Conservation (phyloP, 2,797 vertebrate genomes). For the Gila robusta region DNA sequence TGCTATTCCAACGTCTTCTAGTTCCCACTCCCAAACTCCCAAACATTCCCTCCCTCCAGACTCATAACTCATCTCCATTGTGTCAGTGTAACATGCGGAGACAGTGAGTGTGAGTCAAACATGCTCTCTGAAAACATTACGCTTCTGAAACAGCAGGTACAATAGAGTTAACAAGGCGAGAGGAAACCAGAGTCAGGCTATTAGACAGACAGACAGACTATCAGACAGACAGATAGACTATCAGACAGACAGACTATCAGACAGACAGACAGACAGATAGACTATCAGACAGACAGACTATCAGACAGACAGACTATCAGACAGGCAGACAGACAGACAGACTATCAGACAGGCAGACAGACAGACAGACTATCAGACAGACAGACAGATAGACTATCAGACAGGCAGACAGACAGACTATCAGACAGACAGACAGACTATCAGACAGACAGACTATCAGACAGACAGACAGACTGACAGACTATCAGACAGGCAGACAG, state of each 20-base stretch:
- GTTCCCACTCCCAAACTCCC: too few species aligned
- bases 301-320: neutral
- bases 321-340: neutral
- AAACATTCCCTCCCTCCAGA: neutral
- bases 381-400: neutral
- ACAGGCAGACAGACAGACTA: too few species aligned
- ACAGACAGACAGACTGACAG: neutral
- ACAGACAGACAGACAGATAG: neutral
- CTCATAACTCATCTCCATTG: constrained; percentile 31
- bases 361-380: neutral
- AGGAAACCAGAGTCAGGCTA: neutral
- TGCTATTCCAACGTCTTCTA: neutral
- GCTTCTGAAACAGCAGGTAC: neutral
- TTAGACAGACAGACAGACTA: neutral
- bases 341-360: rapidly evolving
- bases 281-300: neutral
- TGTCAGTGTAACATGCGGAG: constrained; percentile 18
- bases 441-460: neutral
- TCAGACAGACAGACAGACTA: neutral
- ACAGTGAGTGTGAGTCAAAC: constrained; percentile 15
- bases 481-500: neutral
- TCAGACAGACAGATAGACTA: neutral
- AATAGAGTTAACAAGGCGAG: neutral
- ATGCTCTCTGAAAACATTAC: constrained; percentile 12
- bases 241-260: neutral